Percentiles rank a stretch among this genome's conserved stretches.
phyloP scores from a whole-genome alignment of 2,797 vertebrate genomes.

The Gorsachius magnificus region DNA sequence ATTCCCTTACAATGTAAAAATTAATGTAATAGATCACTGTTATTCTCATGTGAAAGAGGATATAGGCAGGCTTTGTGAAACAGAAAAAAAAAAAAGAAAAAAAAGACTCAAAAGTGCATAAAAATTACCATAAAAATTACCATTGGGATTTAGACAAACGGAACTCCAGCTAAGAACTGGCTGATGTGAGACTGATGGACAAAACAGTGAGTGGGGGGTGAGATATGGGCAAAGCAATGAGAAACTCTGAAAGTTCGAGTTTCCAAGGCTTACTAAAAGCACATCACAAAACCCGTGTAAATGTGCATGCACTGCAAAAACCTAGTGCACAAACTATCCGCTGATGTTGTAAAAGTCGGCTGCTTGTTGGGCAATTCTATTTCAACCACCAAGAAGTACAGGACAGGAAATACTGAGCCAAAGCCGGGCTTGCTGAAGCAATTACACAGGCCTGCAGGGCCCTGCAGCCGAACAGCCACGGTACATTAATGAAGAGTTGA shows the following conservation, averaged over 20 bases:
- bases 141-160: background rate
- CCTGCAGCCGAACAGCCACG: background rate
- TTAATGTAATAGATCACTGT: background rate
- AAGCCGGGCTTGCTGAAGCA: background rate
- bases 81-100: background rate
- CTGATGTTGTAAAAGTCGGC: background rate
- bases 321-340: background rate
- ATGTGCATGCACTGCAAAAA: background rate
- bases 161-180: background rate
- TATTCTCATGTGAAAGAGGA: conserved; percentile 13
- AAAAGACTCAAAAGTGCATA: background rate
- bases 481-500: background rate
- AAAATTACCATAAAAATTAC: background rate
- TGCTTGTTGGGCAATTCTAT: background rate
- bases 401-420: background rate
- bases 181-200: fast-evolving
- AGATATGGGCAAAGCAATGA: background rate
- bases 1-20: conserved; percentile 11
- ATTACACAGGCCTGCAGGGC: background rate
- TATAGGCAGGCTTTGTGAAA: conserved; percentile 20
- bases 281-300: background rate
- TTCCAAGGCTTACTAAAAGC: background rate
- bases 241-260: background rate
- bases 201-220: background rate
- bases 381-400: background rate